A percentile compares a stretch with the other conserved stretches of the same genome.
phyloP scores from a whole-genome alignment of 2,888 invertebrate species.

The Schizotus pectinicornis region DNA sequence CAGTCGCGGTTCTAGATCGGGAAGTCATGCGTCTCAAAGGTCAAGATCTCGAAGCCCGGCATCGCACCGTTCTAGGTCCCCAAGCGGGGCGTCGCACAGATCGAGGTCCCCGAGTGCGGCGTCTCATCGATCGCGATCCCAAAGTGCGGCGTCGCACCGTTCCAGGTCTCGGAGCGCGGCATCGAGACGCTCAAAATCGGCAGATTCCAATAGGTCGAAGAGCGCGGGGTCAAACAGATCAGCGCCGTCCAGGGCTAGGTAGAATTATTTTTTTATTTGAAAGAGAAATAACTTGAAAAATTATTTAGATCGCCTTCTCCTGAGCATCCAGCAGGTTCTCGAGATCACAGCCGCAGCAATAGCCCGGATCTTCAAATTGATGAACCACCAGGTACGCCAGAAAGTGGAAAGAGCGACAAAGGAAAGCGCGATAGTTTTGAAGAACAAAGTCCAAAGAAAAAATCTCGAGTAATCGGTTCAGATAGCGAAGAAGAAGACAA shows the following conservation, averaged over 20 bases:
- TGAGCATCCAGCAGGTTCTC: conserved; percentile 22
- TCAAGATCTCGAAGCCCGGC: conserved; percentile 47
- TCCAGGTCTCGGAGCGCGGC: not conserved
- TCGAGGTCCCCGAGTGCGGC: no score
- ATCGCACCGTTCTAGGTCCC: conserved; percentile 31
- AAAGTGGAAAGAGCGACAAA: conserved; percentile 54
- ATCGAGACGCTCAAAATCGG: conserved; percentile 43
- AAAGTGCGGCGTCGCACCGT: not conserved
- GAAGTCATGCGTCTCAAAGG: conserved; percentile 43
- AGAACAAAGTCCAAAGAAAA: conserved; percentile 57
- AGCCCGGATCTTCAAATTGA: conserved; percentile 63
- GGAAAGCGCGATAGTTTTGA: conserved; percentile 52
- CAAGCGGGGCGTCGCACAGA: no score
- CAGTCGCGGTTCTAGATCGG: conserved; percentile 39
- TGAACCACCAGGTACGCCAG: conserved; percentile 50
- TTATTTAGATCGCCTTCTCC: conserved; percentile 42
- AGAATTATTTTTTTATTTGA: not conserved
- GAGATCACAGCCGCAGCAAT: conserved; percentile 47
- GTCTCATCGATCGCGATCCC: no score
- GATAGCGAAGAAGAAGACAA: conserved; percentile 67
- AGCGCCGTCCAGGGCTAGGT: conserved; percentile 12
- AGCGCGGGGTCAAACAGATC: conserved; percentile 21
- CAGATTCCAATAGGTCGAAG: conserved; percentile 21
- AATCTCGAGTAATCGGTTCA: conserved; percentile 65
- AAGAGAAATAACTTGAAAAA: not conserved